Conservation (phyloP, 2,113 vertebrate species). For the Trogon surrucura region DNA sequence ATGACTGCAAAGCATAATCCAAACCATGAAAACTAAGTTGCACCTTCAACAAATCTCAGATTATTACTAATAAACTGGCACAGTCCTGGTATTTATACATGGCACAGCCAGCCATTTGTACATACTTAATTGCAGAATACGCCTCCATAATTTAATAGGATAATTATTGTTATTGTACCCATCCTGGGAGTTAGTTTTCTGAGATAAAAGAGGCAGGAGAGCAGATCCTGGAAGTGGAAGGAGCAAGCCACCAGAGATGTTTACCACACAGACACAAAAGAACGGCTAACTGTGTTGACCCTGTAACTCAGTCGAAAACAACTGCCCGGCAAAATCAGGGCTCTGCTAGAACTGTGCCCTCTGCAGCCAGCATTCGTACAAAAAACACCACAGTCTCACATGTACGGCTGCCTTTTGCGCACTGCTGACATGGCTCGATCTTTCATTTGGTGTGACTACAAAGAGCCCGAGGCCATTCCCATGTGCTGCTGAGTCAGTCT, state of each 20-base stretch:
- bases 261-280: not conserved
- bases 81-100: not conserved
- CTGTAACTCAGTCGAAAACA: not conserved
- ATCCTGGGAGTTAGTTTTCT: not conserved
- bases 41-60: not conserved
- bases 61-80: not conserved
- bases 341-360: not conserved
- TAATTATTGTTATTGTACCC: constrained; percentile 12
- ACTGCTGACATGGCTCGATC: not conserved
- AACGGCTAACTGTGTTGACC: accelerated
- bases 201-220: not conserved
- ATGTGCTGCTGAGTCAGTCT: accelerated
- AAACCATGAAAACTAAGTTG: not conserved
- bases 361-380: not conserved
- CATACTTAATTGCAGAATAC: not conserved
- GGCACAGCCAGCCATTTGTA: not conserved
- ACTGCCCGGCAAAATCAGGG: not conserved
- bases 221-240: not conserved
- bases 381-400: not conserved
- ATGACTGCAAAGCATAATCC: not conserved
- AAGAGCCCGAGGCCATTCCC: not conserved
- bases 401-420: not conserved
- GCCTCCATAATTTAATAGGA: not conserved
- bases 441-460: not conserved
- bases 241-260: not conserved